Percentiles rank a stretch among this genome's conserved stretches.
Conservation (phyloP, 2,797 vertebrate species). For the Phoeniculus purpureus region DNA sequence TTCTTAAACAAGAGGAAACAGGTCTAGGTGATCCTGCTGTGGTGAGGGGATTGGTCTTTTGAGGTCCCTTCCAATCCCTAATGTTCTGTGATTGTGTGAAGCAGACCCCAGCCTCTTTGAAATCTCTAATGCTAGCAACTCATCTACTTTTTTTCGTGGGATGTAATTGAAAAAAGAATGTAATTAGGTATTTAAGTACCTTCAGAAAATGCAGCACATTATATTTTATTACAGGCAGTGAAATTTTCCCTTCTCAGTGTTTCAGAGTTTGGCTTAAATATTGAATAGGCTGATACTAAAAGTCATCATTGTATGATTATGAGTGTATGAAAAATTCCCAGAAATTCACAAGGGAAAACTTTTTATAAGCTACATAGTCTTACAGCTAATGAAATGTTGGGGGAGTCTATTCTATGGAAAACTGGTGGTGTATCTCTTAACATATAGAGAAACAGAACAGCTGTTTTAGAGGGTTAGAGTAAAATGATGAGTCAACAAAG, state of each 20-base stretch:
- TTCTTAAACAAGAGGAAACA: background rate
- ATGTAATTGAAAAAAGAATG: background rate
- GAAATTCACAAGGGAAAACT: background rate
- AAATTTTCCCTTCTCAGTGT: background rate
- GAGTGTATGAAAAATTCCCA: background rate
- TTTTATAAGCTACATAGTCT: accelerated
- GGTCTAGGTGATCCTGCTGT: background rate
- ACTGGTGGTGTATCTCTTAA: background rate
- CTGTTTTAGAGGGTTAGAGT: background rate
- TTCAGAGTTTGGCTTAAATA: background rate
- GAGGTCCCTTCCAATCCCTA: no score
- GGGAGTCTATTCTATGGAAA: background rate
- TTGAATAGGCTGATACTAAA: background rate
- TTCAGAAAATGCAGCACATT: background rate
- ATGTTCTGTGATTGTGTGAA: no score
- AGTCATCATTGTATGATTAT: background rate
- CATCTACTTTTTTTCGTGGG: background rate
- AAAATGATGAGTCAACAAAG: background rate
- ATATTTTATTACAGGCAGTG: background rate
- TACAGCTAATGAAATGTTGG: background rate
- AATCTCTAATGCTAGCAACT: background rate
- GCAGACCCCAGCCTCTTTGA: no score
- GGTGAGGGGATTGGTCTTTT: background rate
- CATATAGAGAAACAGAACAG: background rate
- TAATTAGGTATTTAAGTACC: background rate